Conservation (phyloP, 2,888 invertebrate genomes). For the Coenonympha glycerion region DNA sequence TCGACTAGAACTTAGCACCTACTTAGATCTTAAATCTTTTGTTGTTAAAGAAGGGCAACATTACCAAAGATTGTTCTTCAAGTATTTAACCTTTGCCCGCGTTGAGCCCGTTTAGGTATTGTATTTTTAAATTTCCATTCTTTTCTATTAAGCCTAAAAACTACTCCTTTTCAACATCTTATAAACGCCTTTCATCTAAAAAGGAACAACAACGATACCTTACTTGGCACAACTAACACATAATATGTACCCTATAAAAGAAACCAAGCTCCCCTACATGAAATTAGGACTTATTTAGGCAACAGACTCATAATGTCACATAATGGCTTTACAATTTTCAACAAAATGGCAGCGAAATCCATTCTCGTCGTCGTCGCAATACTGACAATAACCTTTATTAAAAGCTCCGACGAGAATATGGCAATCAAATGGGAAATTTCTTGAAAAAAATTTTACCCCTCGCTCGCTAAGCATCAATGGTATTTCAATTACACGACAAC, state of each 20-base stretch:
- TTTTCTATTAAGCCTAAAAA: no score
- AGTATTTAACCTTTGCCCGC: no score
- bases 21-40: no score
- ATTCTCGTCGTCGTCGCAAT: constrained; percentile 26
- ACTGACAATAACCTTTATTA: constrained; percentile 33
- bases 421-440: constrained; percentile 35
- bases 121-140: no score
- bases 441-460: constrained; percentile 27
- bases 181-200: no score
- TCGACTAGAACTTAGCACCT: no score
- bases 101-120: no score
- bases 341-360: constrained; percentile 27
- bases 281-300: constrained; percentile 25
- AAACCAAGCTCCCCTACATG: constrained; percentile 1
- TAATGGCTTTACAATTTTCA: constrained; percentile 29
- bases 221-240: no score
- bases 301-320: constrained; percentile 26
- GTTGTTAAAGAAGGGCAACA: no score
- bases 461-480: constrained; percentile 28
- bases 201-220: no score
- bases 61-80: no score
- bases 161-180: no score
- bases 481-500: constrained; percentile 3
- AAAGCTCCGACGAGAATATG: constrained; percentile 32
- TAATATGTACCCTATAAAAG: neutral